Base-by-base conservation (phyloP, 2,888 invertebrate species). In the Phortica magna region DNA sequence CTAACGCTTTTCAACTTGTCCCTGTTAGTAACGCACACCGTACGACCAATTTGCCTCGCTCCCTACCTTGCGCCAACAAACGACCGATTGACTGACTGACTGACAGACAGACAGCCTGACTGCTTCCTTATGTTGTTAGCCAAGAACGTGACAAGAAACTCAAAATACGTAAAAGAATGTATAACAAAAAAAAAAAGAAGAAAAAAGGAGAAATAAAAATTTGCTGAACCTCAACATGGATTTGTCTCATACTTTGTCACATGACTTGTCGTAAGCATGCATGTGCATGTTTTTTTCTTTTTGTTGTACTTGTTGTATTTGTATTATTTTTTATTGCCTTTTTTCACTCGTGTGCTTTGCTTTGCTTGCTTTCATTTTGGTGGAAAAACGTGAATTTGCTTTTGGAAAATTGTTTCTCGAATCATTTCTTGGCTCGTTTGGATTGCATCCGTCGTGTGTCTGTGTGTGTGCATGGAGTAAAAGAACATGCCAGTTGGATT, bases 71-170 rank as follows among this genome's bases (percentile, higher is more conserved):
- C 31, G 2, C 31, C 31, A 4, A 1, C 31, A 4, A 31, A 0
- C 31, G 31, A 31, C 31, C 31, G 31, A 31, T 31, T 31, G 31
- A 31, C 31, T 31, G 31, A 31, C 53, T 31, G 48, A 14, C 59
- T 42, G 76, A 39, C 17, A 59, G 74, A 61, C 81, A 77, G 83
- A 75, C 84, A 88, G 84, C 87, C 83, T 82, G 87, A 81, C 89
- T 85, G 85, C 83, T 88, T 87, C 85, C 89, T 87, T 88, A 88
- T 87, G 88, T 88, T 88, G 89, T 89, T 89, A 89, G 88, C 85
- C 10, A 81, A 81, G 79, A 83, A 88, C 89, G 87, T 88, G 87
- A 88, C 88, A 89, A 87, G 87, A 89, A 88, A 88, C 86, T 88
- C 87, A 88, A 71, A 88, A 87, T 88, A 84, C 88, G 83, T 82